Evolutionary conservation across 2,888 invertebrate genomes (phyloP), one percentile per base, ranked within the genome.

Genomic region (Trissonchulus sp.): DNA sequence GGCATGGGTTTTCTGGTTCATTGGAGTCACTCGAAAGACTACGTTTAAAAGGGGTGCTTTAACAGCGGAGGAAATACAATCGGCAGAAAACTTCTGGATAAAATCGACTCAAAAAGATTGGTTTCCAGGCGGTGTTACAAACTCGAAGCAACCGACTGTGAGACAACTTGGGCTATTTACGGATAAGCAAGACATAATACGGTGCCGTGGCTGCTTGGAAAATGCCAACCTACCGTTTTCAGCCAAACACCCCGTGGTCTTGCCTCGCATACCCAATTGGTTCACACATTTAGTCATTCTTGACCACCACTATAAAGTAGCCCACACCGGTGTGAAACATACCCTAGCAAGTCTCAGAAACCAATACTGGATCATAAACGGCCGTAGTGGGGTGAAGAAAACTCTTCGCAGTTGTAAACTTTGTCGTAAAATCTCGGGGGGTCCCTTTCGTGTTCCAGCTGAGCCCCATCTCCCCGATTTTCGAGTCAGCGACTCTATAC

Each of bases 321-420:
- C 15, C n/a, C 69, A 69, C 28, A 28, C 23, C 18, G 69, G 69
- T 8, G 69, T 34, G 8, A 34, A 31, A 28, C 69, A 69, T 69
- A 69, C 69, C 3, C 28, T 69, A 30, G 23, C 34, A 30, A 23
- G 8, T 34, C 28, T 69, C 2, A 18, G 69, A 31, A 30, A 31
- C 18, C 3, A 3, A 18, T 69, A 69, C 35, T 69, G 69, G 69
- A 69, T 69, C 69, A 3, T 30, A 8, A 15, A 15, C 2, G 69
- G 69, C 15, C 31, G 69, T 3, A 8, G 30, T 69, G 69, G 8
- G 31, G 69, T 69, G 2, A 18, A 35, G n/a, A 69, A 35, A 35
- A 33, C 31, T 2, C 31, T 69, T 8, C 18, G 15, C 18, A 3
- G 8, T n/a, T 69, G 69, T 30, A 3, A 8, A 15, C 3, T 23